These are phyloP conservation scores for Agrochola lychnidis DNA, from an alignment of 2,888 invertebrate genomes.

Conservation along the genomic window DNA sequence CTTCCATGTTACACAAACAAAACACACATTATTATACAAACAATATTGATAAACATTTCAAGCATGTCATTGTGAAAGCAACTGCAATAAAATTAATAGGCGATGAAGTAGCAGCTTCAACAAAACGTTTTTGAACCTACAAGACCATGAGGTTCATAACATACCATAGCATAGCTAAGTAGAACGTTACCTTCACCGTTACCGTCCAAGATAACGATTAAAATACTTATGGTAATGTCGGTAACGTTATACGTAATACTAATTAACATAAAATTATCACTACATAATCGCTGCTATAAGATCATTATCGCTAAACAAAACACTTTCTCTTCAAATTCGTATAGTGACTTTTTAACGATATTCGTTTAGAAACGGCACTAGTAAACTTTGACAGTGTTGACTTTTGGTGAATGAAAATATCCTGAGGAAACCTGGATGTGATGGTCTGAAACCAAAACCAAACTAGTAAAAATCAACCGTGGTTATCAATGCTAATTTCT, in stretches of 20 bases:
- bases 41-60: not conserved
- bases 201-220: slow-evolving; percentile 42
- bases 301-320: slow-evolving; percentile 39
- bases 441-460: not conserved
- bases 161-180: slow-evolving; percentile 22
- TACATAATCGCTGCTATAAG: slow-evolving; percentile 41
- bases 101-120: not conserved
- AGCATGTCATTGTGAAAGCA: not conserved
- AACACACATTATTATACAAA: not conserved
- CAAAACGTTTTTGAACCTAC: not conserved
- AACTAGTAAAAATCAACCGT: not conserved
- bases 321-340: slow-evolving; percentile 42
- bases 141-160: slow-evolving; percentile 27
- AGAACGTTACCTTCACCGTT: slow-evolving; percentile 41
- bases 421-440: too few relatives aligned
- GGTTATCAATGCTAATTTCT: not conserved
- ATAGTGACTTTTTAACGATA: slow-evolving; percentile 2
- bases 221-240: slow-evolving; percentile 47
- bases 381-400: not conserved
- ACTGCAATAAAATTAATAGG: not conserved
- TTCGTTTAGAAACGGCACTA: slow-evolving; percentile 25
- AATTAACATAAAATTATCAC: slow-evolving; percentile 53
- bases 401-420: not conserved
- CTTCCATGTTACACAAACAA: too few relatives aligned
- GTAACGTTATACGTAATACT: slow-evolving; percentile 47